Conservation (phyloP, 1,140 invertebrate genomes). For the Caenorhabditis inopinata region DNA sequence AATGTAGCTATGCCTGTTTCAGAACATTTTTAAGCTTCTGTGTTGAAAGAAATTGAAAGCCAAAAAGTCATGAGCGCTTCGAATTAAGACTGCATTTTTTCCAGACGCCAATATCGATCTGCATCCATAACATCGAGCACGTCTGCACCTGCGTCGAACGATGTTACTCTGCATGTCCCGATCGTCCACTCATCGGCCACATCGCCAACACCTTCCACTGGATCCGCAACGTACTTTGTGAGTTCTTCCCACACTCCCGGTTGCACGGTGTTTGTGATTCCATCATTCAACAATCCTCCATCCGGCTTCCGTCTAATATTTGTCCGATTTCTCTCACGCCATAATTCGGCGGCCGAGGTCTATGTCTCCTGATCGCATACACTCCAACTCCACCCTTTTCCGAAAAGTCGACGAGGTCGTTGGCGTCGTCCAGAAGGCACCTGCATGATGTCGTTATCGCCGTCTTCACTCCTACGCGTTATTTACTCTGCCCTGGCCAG, state of each 20-base stretch:
- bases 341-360: not conserved
- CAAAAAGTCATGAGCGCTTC: too few species aligned
- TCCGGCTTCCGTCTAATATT: not conserved
- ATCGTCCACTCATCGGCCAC: not conserved
- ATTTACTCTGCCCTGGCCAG: not conserved
- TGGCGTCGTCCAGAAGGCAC: conserved; percentile 22
- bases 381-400: not conserved
- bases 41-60: too few species aligned
- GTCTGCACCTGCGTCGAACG: not conserved
- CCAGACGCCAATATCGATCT: not conserved
- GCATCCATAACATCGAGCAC: not conserved
- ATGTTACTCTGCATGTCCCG: not conserved
- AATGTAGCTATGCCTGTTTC: too few species aligned
- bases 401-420: not conserved
- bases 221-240: not conserved
- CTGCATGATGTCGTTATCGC: conserved; percentile 24
- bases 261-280: not conserved
- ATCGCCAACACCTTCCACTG: not conserved
- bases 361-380: not conserved
- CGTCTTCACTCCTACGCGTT: not conserved
- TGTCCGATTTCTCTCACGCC: conserved; percentile 10
- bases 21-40: too few species aligned
- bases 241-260: not conserved
- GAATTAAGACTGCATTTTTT: too few species aligned
- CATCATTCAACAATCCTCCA: not conserved